Evolutionary conservation across 2,113 vertebrate species (phyloP).

Genomic region (Mormyrus iriodes): DNA sequence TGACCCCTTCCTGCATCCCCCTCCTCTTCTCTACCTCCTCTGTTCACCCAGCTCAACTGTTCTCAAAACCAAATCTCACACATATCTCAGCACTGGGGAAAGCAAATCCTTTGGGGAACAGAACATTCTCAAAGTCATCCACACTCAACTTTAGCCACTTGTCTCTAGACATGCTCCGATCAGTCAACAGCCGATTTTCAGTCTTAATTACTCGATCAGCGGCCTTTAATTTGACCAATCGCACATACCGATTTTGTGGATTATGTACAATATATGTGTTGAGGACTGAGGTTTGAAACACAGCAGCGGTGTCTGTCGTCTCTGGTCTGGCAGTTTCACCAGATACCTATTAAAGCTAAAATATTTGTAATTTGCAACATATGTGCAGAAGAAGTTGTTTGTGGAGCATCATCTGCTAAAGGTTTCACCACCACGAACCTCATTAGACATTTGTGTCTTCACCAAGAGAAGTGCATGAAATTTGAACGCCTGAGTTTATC

Average conservation of each 20-base stretch:
- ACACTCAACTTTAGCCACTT: not conserved
- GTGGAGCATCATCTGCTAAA: not conserved
- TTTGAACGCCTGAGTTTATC: not conserved
- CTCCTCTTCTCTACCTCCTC: not conserved
- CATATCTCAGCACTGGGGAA: not conserved
- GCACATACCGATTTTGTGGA: not conserved
- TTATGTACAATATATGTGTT: not conserved
- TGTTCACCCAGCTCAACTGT: slow-evolving; percentile 27
- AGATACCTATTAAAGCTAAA: not conserved
- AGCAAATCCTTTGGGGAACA: not conserved
- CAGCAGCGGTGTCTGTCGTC: not conserved
- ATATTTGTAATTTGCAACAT: not conserved
- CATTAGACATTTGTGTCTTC: not conserved
- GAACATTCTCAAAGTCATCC: not conserved
- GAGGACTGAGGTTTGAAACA: not conserved
- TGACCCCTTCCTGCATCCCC: slow-evolving; percentile 35
- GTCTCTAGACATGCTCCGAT: not conserved
- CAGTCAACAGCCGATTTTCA: not conserved
- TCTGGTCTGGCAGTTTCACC: not conserved
- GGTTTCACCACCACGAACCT: not conserved
- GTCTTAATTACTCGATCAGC: not conserved
- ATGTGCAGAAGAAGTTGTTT: not conserved
- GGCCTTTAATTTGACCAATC: not conserved
- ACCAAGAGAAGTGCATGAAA: not conserved
- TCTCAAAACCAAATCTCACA: slow-evolving; percentile 17